Evolutionary conservation across 2,888 invertebrate species (phyloP).

Genomic region (Meandrusa payeni): DNA sequence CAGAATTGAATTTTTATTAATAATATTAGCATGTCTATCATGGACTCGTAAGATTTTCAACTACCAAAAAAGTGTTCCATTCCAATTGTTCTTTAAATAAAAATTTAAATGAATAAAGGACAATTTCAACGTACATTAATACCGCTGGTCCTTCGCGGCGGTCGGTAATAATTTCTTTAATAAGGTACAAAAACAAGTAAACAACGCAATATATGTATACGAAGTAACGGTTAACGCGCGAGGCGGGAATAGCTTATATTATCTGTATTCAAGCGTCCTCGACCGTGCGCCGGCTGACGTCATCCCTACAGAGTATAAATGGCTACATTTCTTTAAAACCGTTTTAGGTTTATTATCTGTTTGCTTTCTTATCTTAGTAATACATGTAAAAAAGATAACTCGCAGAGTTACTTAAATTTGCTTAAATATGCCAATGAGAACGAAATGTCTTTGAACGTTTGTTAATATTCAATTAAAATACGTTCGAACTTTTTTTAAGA

Average conservation of each 20-base stretch:
- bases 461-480: no score
- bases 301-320: conserved; percentile 29
- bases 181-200: conserved; percentile 24
- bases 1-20: no score
- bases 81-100: not conserved
- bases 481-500: no score
- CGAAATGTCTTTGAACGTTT: no score
- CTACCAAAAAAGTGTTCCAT: not conserved
- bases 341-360: no score
- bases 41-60: no score
- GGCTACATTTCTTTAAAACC: conserved; percentile 27
- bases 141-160: conserved; percentile 6
- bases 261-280: conserved; percentile 45
- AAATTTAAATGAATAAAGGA: not conserved
- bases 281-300: conserved; percentile 44
- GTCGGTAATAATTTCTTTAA: conserved; percentile 8
- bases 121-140: conserved; percentile 3
- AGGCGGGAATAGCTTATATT: conserved; percentile 31
- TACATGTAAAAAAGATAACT: no score
- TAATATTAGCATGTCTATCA: no score
- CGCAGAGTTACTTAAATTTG: no score
- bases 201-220: conserved; percentile 24
- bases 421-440: no score
- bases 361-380: no score
- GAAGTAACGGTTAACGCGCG: conserved; percentile 29